phyloP scores from a whole-genome alignment of 2,888 invertebrate species.

The Melanargia galathea region DNA sequence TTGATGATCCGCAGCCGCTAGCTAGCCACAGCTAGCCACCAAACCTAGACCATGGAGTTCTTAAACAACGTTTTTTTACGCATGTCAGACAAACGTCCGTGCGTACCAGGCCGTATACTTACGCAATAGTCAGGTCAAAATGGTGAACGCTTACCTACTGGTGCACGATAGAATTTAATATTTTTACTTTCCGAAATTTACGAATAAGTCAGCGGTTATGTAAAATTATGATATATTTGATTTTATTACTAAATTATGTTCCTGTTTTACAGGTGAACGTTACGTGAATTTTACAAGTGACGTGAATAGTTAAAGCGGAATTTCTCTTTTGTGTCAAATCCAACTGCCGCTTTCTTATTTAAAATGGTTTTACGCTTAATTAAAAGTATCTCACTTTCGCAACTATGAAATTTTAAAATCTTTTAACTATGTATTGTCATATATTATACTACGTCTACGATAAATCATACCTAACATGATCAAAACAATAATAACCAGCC shows the following conservation, averaged over 20 bases:
- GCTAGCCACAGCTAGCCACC: too few species aligned
- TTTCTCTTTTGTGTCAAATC: conserved; percentile 1
- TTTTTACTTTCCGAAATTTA: background rate
- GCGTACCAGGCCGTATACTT: background rate
- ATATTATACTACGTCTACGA: too few species aligned
- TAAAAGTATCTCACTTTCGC: too few species aligned
- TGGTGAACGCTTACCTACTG: conserved; percentile 11
- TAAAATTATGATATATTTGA: background rate
- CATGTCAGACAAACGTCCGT: background rate
- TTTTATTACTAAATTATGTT: background rate
- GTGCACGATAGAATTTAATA: conserved; percentile 14
- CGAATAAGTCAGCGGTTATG: background rate
- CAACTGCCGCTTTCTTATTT: background rate
- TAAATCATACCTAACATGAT: too few species aligned
- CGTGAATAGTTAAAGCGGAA: background rate
- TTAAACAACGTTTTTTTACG: too few species aligned
- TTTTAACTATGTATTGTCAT: too few species aligned
- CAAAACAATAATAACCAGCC: too few species aligned
- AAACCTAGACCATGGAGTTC: too few species aligned
- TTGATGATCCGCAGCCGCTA: too few species aligned
- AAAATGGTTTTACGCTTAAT: too few species aligned
- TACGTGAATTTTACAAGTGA: too few species aligned
- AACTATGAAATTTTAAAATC: too few species aligned
- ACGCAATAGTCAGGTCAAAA: background rate
- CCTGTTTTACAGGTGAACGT: background rate